These are phyloP conservation scores for Lichenostomus cassidix DNA, from an alignment of 2,113 vertebrate genomes.

Conservation along the genomic window DNA sequence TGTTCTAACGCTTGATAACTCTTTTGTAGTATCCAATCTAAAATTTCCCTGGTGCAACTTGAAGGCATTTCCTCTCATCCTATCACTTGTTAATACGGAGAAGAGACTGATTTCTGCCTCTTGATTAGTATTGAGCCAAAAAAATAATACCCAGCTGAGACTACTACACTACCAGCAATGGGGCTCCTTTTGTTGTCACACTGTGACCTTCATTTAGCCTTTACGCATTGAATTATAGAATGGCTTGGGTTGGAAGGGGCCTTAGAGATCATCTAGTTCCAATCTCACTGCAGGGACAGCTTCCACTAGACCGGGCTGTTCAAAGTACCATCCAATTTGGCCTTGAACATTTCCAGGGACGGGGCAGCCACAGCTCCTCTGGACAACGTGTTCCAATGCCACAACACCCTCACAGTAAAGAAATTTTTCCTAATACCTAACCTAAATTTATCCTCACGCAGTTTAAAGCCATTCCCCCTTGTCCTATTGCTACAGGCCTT, in stretches of 20 bases:
- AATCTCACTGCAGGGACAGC: not conserved
- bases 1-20: not conserved
- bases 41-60: not conserved
- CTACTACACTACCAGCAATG: not conserved
- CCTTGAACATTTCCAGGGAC: not conserved
- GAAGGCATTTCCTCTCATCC: not conserved
- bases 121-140: not conserved
- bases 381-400: not conserved
- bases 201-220: not conserved
- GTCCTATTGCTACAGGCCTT: not conserved
- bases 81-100: not conserved
- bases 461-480: not conserved
- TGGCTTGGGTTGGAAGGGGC: not conserved
- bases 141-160: not conserved
- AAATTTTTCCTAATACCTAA: not conserved
- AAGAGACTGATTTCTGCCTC: not conserved
- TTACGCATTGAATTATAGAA: not conserved
- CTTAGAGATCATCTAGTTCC: not conserved
- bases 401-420: not conserved
- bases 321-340: not conserved
- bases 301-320: not conserved
- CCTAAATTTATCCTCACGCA: not conserved
- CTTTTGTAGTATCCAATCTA: not conserved
- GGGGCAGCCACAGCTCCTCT: not conserved
- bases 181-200: not conserved